Conservation (phyloP, 2,113 vertebrate genomes). For the Trichechus manatus region DNA sequence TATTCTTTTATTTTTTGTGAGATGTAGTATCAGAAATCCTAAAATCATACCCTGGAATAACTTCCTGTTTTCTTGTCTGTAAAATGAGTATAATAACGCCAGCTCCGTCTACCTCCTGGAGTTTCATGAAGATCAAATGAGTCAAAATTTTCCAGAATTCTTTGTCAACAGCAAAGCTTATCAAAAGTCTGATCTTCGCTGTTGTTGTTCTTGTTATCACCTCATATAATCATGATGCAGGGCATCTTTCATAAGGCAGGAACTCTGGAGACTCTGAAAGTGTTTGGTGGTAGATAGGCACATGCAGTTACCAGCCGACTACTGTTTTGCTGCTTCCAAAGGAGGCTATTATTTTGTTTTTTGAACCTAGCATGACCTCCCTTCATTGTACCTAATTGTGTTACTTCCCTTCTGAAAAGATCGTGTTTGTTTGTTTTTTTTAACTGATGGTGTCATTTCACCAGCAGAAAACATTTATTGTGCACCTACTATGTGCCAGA, state of each 20-base stretch:
- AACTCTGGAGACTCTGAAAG: not conserved
- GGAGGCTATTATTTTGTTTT: not conserved
- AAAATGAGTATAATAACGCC: too few relatives aligned
- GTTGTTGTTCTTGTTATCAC: not conserved
- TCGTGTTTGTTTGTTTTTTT: not conserved
- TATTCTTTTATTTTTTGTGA: not conserved
- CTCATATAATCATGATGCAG: not conserved
- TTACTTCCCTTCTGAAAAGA: not conserved
- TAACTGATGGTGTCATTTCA: not conserved
- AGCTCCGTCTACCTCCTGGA: not conserved
- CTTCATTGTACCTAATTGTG: not conserved
- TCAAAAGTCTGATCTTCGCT: not conserved
- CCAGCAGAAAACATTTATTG: not conserved
- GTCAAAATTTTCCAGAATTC: not conserved
- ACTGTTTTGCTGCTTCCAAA: not conserved
- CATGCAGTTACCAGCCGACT: not conserved
- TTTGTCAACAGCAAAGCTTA: not conserved
- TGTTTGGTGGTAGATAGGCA: not conserved
- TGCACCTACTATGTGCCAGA: not conserved
- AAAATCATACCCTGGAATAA: not conserved
- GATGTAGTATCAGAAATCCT: not conserved
- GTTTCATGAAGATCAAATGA: not conserved
- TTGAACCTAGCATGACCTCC: not conserved
- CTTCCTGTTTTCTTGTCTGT: not conserved
- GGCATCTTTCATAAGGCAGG: not conserved